phyloP scores from a whole-genome alignment of 1,140 invertebrate genomes.

The Wasmannia auropunctata region DNA sequence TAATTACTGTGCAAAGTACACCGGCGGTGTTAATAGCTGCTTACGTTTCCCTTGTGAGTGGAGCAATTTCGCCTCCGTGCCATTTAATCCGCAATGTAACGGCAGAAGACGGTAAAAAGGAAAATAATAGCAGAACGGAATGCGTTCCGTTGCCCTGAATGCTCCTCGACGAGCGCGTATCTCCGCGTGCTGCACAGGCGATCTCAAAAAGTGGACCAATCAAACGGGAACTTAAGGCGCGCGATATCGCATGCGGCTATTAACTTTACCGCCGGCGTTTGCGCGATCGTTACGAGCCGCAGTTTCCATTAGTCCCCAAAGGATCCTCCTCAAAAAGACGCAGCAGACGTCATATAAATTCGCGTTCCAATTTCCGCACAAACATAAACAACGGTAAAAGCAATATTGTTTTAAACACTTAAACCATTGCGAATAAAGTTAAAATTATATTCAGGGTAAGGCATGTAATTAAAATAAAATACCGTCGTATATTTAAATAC shows the following conservation, averaged over 20 bases:
- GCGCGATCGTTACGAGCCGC: conserved; percentile 20
- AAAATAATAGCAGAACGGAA: conserved; percentile 10
- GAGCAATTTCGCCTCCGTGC: conserved; percentile 19
- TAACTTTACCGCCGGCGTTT: conserved; percentile 48
- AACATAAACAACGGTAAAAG: background rate
- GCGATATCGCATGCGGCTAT: conserved; percentile 25
- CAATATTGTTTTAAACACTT: background rate
- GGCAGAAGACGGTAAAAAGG: background rate
- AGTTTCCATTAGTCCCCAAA: conserved; percentile 32
- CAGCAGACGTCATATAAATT: background rate
- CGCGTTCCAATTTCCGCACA: background rate
- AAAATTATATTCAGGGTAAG: background rate
- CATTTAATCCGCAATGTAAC: conserved; percentile 19
- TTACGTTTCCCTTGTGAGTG: background rate
- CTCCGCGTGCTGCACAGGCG: background rate
- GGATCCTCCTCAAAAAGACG: conserved; percentile 4
- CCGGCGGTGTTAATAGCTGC: background rate
- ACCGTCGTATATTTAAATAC: background rate
- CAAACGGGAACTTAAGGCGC: background rate
- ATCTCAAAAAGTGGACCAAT: conserved; percentile 43
- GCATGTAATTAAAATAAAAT: background rate
- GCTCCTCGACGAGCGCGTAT: background rate
- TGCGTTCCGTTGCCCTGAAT: conserved; percentile 3
- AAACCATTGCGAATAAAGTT: background rate
- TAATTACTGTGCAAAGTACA: background rate